These are phyloP conservation scores for Palythoa grandis DNA, from an alignment of 92 coral and sea anemone genomes.

Conservation along the genomic window DNA sequence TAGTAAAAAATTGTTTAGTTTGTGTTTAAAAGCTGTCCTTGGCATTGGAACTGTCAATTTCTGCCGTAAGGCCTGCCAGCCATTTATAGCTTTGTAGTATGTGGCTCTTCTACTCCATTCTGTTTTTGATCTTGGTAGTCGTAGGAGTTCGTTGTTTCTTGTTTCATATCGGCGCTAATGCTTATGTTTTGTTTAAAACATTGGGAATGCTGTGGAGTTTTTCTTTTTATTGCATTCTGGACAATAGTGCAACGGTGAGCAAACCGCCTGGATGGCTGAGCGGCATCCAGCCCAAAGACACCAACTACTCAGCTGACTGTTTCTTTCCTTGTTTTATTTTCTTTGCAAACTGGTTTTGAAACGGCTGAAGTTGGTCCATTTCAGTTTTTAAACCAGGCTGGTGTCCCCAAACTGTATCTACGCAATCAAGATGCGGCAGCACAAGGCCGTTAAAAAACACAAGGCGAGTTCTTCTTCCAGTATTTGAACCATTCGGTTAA, in stretches of 20 bases:
- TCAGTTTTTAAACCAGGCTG: conserved; percentile 26
- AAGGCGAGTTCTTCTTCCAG: background rate
- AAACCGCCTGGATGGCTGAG: conserved; percentile 46
- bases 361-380: conserved; percentile 29
- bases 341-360: conserved; percentile 56
- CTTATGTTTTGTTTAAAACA: conserved; percentile 37
- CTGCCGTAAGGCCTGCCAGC: conserved; percentile 55
- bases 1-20: conserved; percentile 34
- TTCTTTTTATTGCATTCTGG: conserved; percentile 70
- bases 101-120: conserved; percentile 60
- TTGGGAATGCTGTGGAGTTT: conserved; percentile 58
- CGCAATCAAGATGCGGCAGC: background rate
- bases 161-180: conserved; percentile 42
- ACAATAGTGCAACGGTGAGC: conserved; percentile 48
- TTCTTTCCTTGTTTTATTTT: conserved; percentile 41
- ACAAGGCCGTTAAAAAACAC: conserved; percentile 13
- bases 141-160: conserved; percentile 52
- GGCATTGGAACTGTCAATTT: conserved; percentile 35
- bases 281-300: background rate
- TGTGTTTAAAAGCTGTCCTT: conserved; percentile 23
- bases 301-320: conserved; percentile 50
- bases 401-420: conserved; percentile 3
- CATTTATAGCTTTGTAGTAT: conserved; percentile 49
- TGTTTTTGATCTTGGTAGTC: conserved; percentile 57
- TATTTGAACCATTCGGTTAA: conserved; percentile 16